These are phyloP conservation scores for Nyctibius bracteatus DNA, from an alignment of 2,113 vertebrate species.

Conservation along the genomic window DNA sequence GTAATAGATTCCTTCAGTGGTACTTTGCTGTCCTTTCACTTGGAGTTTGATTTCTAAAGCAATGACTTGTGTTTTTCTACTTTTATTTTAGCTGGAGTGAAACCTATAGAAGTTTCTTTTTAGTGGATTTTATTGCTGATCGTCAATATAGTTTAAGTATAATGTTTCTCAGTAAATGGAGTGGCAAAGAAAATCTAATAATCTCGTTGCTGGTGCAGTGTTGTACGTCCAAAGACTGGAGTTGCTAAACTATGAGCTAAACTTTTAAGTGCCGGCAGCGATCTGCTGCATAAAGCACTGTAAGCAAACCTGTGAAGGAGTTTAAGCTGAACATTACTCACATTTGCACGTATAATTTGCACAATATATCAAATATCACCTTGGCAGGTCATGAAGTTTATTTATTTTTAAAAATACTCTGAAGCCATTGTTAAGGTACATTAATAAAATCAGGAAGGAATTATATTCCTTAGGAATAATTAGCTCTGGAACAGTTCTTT, in stretches of 20 bases:
- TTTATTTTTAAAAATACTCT: background rate
- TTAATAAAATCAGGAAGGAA: background rate
- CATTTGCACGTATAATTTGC: too few relatives aligned
- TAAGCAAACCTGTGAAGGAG: background rate
- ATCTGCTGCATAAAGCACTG: background rate
- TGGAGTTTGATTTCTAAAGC: background rate
- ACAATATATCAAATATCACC: background rate
- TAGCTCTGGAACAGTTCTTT: background rate
- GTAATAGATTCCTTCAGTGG: background rate
- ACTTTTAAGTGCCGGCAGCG: background rate
- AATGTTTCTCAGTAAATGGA: background rate
- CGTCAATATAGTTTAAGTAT: background rate
- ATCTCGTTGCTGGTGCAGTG: accelerated
- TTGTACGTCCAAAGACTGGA: background rate
- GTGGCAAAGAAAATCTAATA: background rate
- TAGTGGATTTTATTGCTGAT: background rate
- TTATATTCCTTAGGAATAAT: background rate
- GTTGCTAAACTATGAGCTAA: background rate
- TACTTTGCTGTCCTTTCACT: background rate
- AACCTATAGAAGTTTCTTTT: background rate
- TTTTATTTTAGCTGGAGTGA: background rate
- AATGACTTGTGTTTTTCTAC: accelerated
- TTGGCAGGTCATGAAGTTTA: background rate
- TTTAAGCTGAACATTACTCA: background rate
- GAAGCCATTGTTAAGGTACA: background rate